phyloP scores from a whole-genome alignment of 2,888 invertebrate genomes.

The Archaeoteleia sp. region DNA sequence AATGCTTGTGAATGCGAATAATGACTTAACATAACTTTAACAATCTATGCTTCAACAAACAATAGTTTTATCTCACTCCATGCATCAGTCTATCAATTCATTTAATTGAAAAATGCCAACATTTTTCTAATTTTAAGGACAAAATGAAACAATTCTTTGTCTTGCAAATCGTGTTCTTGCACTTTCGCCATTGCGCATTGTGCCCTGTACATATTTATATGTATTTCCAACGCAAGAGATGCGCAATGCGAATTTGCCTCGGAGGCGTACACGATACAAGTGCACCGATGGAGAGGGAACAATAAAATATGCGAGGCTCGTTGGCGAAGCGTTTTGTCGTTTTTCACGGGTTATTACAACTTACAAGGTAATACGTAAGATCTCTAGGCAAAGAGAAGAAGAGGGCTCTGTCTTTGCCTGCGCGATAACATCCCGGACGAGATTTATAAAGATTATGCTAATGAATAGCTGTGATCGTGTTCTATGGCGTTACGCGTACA shows the following conservation, averaged over 20 bases:
- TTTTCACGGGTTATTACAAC: constrained; percentile 56
- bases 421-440: constrained; percentile 61
- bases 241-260: constrained; percentile 50
- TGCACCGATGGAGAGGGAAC: constrained; percentile 41
- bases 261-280: constrained; percentile 49
- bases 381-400: constrained; percentile 18
- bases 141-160: constrained; percentile 48
- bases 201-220: constrained; percentile 49
- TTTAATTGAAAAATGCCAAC: constrained; percentile 35
- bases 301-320: constrained; percentile 52
- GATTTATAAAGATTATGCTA: constrained; percentile 71
- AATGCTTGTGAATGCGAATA: too few relatives aligned
- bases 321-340: constrained; percentile 53
- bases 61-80: too few relatives aligned
- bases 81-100: too few relatives aligned
- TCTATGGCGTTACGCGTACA: constrained; percentile 55
- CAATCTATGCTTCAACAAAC: constrained; percentile 7
- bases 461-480: constrained; percentile 64
- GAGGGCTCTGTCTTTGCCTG: constrained; percentile 53
- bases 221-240: constrained; percentile 46
- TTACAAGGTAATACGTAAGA: constrained; percentile 46
- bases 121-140: constrained; percentile 45
- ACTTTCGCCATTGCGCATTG: constrained; percentile 48
- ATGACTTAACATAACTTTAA: too few relatives aligned
- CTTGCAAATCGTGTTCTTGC: constrained; percentile 47